Conservation (phyloP, 1,140 invertebrate genomes). For the Neodiprion fabricii region DNA sequence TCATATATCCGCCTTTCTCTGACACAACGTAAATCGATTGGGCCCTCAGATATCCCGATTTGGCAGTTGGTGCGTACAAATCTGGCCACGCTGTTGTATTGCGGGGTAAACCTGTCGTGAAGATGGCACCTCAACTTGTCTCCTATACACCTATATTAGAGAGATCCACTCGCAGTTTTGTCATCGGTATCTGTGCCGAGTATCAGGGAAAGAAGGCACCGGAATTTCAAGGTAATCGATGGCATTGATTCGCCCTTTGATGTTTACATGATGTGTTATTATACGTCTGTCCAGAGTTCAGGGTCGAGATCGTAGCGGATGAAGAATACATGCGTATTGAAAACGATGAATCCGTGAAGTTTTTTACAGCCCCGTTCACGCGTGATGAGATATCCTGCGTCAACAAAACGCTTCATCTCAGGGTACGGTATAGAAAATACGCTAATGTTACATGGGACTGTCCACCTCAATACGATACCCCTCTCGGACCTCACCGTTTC, state of each 20-base stretch:
- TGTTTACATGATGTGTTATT: too few species aligned
- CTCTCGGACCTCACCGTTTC: not conserved
- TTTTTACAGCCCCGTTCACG: not conserved
- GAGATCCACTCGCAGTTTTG: conserved; percentile 54
- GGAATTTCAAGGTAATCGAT: conserved; percentile 27
- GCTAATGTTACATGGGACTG: not conserved
- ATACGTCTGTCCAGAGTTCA: conserved; percentile 13
- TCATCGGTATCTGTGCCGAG: conserved; percentile 40
- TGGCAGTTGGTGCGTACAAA: conserved; percentile 69
- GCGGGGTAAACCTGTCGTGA: conserved; percentile 65
- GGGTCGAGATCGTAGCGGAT: conserved; percentile 31
- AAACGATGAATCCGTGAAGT: conserved; percentile 10
- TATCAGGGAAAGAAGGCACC: conserved; percentile 29
- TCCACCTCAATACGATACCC: not conserved
- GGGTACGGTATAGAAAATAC: not conserved
- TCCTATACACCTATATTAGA: conserved; percentile 51
- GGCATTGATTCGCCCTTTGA: not conserved
- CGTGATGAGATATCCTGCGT: conserved; percentile 12
- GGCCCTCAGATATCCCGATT: conserved; percentile 51
- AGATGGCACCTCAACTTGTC: conserved; percentile 33
- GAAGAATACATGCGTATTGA: conserved; percentile 32
- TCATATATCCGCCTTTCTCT: too few species aligned
- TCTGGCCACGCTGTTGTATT: conserved; percentile 65
- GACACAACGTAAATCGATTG: too few species aligned
- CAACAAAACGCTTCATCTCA: conserved; percentile 17